phyloP scores from a whole-genome alignment of 1,140 invertebrate genomes.

The Mercenaria mercenaria region DNA sequence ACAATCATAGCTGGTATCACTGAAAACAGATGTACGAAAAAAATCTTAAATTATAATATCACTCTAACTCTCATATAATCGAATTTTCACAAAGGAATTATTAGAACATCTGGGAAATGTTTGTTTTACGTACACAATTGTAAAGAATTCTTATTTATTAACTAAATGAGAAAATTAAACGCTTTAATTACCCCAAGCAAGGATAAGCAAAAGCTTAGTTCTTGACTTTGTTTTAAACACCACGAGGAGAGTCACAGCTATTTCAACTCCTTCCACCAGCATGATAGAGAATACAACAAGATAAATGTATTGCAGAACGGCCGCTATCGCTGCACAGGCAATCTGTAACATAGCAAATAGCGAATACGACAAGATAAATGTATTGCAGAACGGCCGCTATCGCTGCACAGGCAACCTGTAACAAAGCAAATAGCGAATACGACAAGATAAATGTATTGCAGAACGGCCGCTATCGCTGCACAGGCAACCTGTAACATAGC shows the following conservation, averaged over 20 bases:
- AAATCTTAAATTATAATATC: not conserved
- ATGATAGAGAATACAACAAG: slow-evolving; percentile 75
- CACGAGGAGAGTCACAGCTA: slow-evolving; percentile 65
- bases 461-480: not conserved
- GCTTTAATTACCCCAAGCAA: slow-evolving; percentile 71
- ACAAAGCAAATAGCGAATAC: slow-evolving; percentile 3
- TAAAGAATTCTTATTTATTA: too few species aligned
- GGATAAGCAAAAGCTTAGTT: slow-evolving; percentile 16
- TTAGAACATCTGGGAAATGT: too few species aligned
- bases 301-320: slow-evolving; percentile 74
- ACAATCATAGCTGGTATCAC: slow-evolving; percentile 54
- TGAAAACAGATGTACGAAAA: slow-evolving; percentile 19
- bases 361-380: not conserved
- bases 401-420: not conserved
- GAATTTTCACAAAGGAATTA: too few species aligned
- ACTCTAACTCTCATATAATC: too few species aligned
- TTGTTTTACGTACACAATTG: too few species aligned
- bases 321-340: slow-evolving; percentile 69
- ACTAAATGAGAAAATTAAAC: too few species aligned
- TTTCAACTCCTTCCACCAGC: slow-evolving; percentile 73
- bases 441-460: not conserved
- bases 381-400: not conserved
- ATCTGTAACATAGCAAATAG: slow-evolving; percentile 58
- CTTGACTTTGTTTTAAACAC: slow-evolving; percentile 50
- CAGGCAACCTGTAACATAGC: not conserved